Percentiles rank a stretch among this genome's conserved stretches.
Evolutionary conservation across 64 coral and sea anemone genomes (phyloP).

Genomic region (Actinia tenebrosa): DNA sequence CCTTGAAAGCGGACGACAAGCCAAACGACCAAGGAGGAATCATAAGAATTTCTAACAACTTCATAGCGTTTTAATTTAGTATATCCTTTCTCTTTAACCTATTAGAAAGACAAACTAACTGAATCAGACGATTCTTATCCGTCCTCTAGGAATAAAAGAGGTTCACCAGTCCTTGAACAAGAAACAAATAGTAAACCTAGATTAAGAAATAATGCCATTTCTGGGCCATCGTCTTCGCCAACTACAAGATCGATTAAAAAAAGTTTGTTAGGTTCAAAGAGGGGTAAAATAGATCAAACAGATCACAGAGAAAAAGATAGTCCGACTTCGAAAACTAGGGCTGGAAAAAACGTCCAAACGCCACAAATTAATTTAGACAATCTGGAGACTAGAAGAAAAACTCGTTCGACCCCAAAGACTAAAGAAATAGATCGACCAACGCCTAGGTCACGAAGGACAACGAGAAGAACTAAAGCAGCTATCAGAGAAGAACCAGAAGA

Average conservation of each 20-base stretch:
- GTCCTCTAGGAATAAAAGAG: background rate
- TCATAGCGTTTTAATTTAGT: background rate
- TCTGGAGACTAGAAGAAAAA: slow-evolving; percentile 15
- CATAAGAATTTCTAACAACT: too few relatives aligned
- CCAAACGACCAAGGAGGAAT: too few relatives aligned
- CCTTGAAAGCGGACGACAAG: background rate
- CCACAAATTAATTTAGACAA: background rate
- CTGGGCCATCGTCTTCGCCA: background rate
- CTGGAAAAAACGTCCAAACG: background rate
- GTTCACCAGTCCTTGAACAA: background rate
- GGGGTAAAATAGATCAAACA: background rate
- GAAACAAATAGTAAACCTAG: background rate
- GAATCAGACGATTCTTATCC: background rate
- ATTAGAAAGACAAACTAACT: background rate
- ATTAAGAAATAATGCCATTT: background rate
- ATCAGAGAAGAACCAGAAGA: background rate
- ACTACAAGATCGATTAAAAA: background rate
- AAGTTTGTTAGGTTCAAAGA: background rate
- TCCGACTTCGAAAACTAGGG: background rate
- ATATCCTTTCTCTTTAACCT: background rate
- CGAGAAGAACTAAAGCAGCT: background rate
- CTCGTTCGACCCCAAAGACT: background rate
- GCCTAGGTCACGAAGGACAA: background rate
- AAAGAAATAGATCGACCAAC: background rate
- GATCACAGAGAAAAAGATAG: background rate